Conservation (phyloP, 2,113 vertebrate species). For the Ceyx melanurus region DNA sequence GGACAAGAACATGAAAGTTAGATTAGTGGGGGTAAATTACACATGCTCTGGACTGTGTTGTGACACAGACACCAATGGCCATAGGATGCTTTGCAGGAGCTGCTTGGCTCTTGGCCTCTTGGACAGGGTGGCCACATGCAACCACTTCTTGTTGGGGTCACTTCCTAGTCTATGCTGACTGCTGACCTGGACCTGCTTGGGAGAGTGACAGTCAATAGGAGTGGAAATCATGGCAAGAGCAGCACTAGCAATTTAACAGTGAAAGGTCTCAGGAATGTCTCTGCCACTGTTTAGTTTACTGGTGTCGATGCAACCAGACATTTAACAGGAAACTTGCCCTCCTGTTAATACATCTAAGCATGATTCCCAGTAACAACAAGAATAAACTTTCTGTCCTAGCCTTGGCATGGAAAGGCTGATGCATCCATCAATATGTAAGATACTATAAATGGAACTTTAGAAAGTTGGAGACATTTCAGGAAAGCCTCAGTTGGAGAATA, state of each 20-base stretch:
- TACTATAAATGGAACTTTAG: not conserved
- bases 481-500: not conserved
- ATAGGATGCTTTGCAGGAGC: not conserved
- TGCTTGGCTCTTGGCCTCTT: not conserved
- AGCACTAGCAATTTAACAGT: not conserved
- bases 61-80: not conserved
- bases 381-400: not conserved
- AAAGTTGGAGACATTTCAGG: not conserved
- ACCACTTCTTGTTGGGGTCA: accelerated
- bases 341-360: not conserved
- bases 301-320: not conserved
- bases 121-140: not conserved
- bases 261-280: not conserved
- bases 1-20: not conserved
- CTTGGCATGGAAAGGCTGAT: not conserved
- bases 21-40: not conserved
- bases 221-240: not conserved
- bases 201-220: not conserved
- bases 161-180: not conserved
- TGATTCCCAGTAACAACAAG: not conserved
- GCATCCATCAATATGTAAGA: not conserved
- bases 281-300: not conserved
- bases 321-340: not conserved
- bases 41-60: not conserved
- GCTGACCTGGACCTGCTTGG: not conserved